A percentile compares a stretch with the other conserved stretches of the same genome.
phyloP scores from a whole-genome alignment of 1,140 invertebrate species.

The Lucilia sericata region DNA sequence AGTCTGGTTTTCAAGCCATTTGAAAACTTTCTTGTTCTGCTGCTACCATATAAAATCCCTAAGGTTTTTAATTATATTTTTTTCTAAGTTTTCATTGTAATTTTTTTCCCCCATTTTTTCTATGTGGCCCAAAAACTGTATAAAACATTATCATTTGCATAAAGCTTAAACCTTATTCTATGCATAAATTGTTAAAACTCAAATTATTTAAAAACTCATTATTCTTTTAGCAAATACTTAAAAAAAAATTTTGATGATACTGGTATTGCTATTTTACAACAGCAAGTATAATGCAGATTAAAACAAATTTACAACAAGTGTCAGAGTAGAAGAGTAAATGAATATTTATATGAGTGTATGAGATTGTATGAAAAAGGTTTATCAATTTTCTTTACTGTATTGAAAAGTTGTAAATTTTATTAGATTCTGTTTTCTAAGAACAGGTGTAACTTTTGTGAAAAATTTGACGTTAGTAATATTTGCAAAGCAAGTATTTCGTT shows the following conservation, averaged over 20 bases:
- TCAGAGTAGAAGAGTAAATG: too few relatives aligned
- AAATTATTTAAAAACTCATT: conserved; percentile 39
- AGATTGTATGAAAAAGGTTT: too few relatives aligned
- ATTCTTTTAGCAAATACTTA: not conserved
- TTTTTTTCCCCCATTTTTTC: not conserved
- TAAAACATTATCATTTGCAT: not conserved
- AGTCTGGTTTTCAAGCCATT: not conserved
- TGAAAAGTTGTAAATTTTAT: too few relatives aligned
- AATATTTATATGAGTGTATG: too few relatives aligned
- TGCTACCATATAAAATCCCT: not conserved
- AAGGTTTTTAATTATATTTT: not conserved
- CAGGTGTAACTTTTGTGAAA: too few relatives aligned
- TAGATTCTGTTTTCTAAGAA: too few relatives aligned
- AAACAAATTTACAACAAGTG: conserved; percentile 21
- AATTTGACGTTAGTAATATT: too few relatives aligned
- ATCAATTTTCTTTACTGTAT: too few relatives aligned
- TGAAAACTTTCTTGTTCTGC: not conserved
- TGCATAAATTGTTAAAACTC: not conserved
- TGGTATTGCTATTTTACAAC: not conserved
- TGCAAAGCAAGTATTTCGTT: too few relatives aligned
- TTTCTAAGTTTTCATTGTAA: too few relatives aligned
- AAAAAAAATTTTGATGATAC: not conserved
- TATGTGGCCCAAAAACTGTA: not conserved
- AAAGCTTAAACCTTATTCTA: not conserved
- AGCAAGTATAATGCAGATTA: not conserved